phyloP scores from a whole-genome alignment of 2,888 invertebrate genomes.

The Aleiodes leptofemur region DNA sequence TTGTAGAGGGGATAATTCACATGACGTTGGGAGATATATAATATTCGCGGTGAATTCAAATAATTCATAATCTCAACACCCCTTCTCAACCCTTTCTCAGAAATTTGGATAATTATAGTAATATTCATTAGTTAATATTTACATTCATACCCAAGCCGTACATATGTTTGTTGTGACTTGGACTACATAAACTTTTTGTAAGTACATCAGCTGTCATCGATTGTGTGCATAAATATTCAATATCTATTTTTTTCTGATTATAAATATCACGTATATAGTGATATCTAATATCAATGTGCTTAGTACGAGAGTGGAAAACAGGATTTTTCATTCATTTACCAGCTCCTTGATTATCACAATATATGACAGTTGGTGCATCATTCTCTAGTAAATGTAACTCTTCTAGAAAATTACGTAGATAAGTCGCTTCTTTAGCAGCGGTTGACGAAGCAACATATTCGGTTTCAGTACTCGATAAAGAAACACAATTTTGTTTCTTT shows the following conservation, averaged over 20 bases:
- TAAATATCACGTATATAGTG: constrained; percentile 41
- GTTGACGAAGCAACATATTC: neutral
- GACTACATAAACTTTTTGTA: constrained; percentile 36
- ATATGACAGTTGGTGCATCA: neutral
- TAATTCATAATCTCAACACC: too few species aligned
- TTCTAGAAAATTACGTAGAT: constrained; percentile 45
- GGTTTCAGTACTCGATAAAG: neutral
- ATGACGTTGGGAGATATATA: too few species aligned
- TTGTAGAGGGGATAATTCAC: too few species aligned
- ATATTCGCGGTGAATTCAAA: too few species aligned
- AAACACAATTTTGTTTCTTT: neutral
- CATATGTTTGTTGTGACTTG: constrained; percentile 9
- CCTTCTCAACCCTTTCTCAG: too few species aligned
- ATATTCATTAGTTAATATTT: too few species aligned
- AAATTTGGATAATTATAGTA: too few species aligned
- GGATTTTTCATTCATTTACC: constrained; percentile 39
- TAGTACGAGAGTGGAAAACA: constrained; percentile 43
- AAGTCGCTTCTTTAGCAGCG: constrained; percentile 13
- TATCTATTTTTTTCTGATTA: constrained; percentile 12
- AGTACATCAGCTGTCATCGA: constrained; percentile 45
- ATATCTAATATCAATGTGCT: constrained; percentile 45
- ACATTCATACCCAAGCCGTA: neutral
- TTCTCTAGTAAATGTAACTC: constrained; percentile 37
- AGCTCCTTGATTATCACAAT: constrained; percentile 44
- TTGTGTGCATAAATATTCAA: constrained; percentile 43